A percentile compares a stretch with the other conserved stretches of the same genome.
These are phyloP conservation scores for Caiman crocodilus DNA, from an alignment of 2,797 vertebrate genomes.

Conservation along the genomic window DNA sequence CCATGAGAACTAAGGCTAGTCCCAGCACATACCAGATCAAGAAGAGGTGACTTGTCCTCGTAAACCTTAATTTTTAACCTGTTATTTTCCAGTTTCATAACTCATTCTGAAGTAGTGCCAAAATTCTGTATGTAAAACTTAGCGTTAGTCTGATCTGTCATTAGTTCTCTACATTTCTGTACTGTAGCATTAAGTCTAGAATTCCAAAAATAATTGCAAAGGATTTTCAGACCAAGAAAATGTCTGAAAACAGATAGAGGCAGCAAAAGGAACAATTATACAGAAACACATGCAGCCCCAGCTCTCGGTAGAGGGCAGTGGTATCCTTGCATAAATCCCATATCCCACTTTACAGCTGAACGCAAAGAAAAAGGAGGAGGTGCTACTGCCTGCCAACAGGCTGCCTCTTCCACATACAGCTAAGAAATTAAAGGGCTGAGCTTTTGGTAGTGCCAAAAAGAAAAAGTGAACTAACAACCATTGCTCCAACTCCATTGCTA, in stretches of 20 bases:
- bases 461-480: neutral
- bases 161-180: neutral
- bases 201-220: slow-evolving; percentile 48
- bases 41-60: slow-evolving; percentile 33
- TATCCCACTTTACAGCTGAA: neutral
- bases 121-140: neutral
- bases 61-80: slow-evolving; percentile 30
- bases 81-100: neutral
- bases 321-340: neutral
- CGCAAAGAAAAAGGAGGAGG: neutral
- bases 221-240: slow-evolving; percentile 1
- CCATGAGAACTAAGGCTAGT: neutral
- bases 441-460: neutral
- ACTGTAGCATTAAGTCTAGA: neutral
- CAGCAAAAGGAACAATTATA: neutral
- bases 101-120: slow-evolving; percentile 15
- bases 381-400: neutral
- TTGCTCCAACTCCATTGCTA: neutral
- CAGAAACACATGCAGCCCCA: neutral
- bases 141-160: neutral
- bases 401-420: neutral
- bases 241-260: neutral
- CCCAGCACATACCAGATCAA: slow-evolving; percentile 50
- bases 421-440: neutral
- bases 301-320: slow-evolving; percentile 54